Conservation (phyloP, 2,113 vertebrate genomes). For the Astatoreochromis straeleni region DNA sequence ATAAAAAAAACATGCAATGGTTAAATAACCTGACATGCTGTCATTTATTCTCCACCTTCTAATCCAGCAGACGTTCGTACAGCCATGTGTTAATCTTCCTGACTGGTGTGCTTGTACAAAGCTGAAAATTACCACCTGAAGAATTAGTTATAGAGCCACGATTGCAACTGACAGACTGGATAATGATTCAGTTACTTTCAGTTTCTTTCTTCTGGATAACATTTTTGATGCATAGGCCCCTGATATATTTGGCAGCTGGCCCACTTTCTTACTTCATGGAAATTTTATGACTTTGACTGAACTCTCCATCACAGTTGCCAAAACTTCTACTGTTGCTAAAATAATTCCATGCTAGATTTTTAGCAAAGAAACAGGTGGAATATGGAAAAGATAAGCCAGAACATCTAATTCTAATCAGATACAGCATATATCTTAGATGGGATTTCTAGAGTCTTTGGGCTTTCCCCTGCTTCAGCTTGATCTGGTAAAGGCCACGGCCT, state of each 20-base stretch:
- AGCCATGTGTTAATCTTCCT: background rate
- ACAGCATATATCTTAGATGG: background rate
- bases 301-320: background rate
- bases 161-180: background rate
- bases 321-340: background rate
- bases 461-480: background rate
- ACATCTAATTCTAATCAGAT: background rate
- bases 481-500: background rate
- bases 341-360: background rate
- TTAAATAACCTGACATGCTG: background rate
- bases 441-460: background rate
- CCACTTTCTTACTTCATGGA: background rate
- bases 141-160: background rate
- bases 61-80: background rate
- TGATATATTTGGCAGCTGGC: background rate
- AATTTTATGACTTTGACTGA: background rate
- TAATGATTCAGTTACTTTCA: background rate
- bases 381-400: background rate
- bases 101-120: background rate
- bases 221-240: background rate
- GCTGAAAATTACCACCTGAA: background rate
- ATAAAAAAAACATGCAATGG: background rate
- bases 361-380: background rate
- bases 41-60: background rate
- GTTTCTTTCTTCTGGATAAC: background rate